Base-by-base conservation (phyloP, 1,140 invertebrate genomes). In the Dryas iulia region DNA sequence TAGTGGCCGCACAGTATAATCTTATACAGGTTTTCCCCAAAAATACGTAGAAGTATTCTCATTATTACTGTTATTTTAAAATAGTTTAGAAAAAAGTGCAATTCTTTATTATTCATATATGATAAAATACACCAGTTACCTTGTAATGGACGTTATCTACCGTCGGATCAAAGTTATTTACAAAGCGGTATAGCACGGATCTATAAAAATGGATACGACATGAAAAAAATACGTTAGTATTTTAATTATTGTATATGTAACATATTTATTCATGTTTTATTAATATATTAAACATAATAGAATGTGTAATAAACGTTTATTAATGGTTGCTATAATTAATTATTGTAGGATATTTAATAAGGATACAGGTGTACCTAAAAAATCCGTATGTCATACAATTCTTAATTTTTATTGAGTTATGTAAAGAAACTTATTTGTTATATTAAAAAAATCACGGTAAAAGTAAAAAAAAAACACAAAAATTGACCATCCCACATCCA, bases 21-120 rank as follows among this genome's bases (percentile, higher is more conserved):
- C 68, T 74, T 59, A 56, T 62, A 58, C 62, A 53, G 70, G 76
- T 70, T 74, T 74, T 67, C 54, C 67, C 60, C 21, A 47, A 69
- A 69, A 59, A 33, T 47, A 53, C 35, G 35, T 58, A 30, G 25
- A 35, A 28, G 56, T 30, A 26, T 25, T 66, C 47, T 26, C 57
- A 28, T 58, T 62, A 47, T 56, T 68, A 73, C 64, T 58, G 67
- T 70, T 70, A 69, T 71, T 65, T 70, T 57, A 70, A 73, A 74
- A 72, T 76, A 75, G 73, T 72, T 77, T 77, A 72, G 68, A 65
- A 79, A 77, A 82, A 78, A 76, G 73, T 76, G 76, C 78, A 80
- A 82, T 81, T 78, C 64, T 78, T 85, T 83, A 83, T 82, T 85
- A 85, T 85, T 83, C 83, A 78, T 82, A 78, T 79, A 83, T 78